Conservation (phyloP, 1,140 invertebrate species). For the Acromyrmex heyeri region DNA sequence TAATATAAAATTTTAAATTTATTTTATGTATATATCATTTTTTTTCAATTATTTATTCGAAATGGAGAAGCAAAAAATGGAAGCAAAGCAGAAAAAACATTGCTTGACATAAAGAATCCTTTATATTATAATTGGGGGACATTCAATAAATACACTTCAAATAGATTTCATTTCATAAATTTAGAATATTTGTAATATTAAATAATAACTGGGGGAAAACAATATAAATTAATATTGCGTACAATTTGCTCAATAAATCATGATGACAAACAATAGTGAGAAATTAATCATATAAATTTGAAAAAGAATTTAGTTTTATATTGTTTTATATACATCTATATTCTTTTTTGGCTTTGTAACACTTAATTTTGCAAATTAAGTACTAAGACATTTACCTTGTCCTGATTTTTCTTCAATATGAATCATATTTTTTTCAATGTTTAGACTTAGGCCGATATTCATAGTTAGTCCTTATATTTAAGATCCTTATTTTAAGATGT, state of each 20-base stretch:
- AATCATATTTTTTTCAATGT: background rate
- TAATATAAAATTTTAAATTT: background rate
- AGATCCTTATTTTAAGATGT: too few relatives aligned
- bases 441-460: background rate
- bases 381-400: slow-evolving; percentile 34
- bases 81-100: background rate
- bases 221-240: background rate
- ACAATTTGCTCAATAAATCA: background rate
- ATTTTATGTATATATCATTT: background rate
- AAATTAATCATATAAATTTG: slow-evolving; percentile 1
- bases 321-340: background rate
- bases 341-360: background rate
- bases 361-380: slow-evolving; percentile 5
- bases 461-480: too few relatives aligned
- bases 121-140: background rate
- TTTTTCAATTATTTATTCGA: background rate
- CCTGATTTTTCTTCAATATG: background rate
- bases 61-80: background rate
- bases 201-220: background rate
- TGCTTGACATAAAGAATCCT: background rate
- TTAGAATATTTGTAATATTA: background rate
- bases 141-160: background rate
- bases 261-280: background rate
- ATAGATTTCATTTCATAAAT: background rate
- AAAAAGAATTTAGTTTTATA: background rate